Evolutionary conservation across 2,797 vertebrate species (phyloP).

Genomic region (Semotilus atromaculatus): DNA sequence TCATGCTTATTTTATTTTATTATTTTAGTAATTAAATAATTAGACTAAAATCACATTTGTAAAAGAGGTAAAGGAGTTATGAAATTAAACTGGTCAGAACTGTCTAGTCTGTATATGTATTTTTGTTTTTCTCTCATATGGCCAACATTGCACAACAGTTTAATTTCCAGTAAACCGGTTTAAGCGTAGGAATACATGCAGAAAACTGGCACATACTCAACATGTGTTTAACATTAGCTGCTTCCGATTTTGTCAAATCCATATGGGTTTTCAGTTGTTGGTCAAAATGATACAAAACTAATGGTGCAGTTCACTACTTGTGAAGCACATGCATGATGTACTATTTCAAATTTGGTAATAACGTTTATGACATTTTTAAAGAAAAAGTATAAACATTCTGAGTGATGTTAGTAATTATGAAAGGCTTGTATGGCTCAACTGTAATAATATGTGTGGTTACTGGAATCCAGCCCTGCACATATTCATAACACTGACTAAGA

Average conservation of each 20-base stretch:
- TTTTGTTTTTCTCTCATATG: not conserved
- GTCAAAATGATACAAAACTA: not conserved
- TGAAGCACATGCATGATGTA: not conserved
- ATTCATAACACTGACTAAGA: not conserved
- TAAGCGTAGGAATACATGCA: slow-evolving; percentile 4
- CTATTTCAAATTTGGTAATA: not conserved
- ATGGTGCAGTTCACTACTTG: not conserved
- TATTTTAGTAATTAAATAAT: not conserved
- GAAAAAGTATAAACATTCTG: too few relatives aligned
- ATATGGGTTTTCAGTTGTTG: not conserved
- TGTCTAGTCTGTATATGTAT: not conserved
- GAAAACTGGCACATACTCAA: not conserved
- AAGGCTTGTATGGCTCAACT: not conserved
- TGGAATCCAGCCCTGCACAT: not conserved
- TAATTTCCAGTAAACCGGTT: slow-evolving; percentile 6
- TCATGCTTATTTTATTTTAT: not conserved
- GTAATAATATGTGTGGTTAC: not conserved
- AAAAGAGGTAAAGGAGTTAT: not conserved
- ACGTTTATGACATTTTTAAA: not conserved
- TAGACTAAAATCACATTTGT: not conserved
- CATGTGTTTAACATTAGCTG: slow-evolving; percentile 53
- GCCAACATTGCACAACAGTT: slow-evolving; percentile 21
- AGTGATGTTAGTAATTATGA: not conserved
- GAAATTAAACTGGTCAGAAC: not conserved
- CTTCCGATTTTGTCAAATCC: not conserved